Base-by-base conservation (phyloP, 2,113 vertebrate species). In the Erinaceus europaeus region DNA sequence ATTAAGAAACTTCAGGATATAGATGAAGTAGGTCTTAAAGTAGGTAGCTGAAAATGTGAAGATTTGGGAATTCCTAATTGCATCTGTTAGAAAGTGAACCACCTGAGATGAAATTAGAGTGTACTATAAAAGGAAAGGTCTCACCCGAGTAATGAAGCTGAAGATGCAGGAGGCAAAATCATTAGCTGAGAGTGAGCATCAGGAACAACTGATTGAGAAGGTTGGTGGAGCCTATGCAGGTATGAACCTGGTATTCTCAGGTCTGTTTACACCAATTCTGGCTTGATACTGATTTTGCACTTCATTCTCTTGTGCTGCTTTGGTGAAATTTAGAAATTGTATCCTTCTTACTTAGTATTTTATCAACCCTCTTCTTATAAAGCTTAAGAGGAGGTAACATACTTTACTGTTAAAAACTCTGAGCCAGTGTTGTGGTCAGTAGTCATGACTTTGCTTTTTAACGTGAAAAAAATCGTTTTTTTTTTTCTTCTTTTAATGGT, bases 311-410 rank as follows among this genome's bases (percentile, higher is more conserved):
- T 78, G 32, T 25, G 46, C 29, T 80, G 52, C 59, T 55, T 79
- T 69, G 40, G 72, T 77, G 86, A 83, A 40, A 79, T 79, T n/a
- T 67, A 76, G 52, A 55, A 91, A 36, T 69, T 83, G 72, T 80
- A 83, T 82, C 32, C 34, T 72, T 55, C 15, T 84, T 69, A 67
- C 50, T 62, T 68, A 42, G 48, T 62, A 34, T 84, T 81, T 71
- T 57, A 81, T 77, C 74, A 71, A 84, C 61, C 27, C 4, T 9
- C 52, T 29, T 64, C 76, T 29, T 53, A 59, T 59, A 91, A 73
- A 76, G n/a, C 68, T 69, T 77, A 48, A 85, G 78, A 90, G 21
- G 65, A 89, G 59, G 18, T 48, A 34, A 59, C 6, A 65, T 36
- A 48, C 11, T 4, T 42, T 86, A 76, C 42, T 29, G 27, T 75